Evolutionary conservation across 2,797 vertebrate species (phyloP).

Genomic region (Urophycis tenuis): DNA sequence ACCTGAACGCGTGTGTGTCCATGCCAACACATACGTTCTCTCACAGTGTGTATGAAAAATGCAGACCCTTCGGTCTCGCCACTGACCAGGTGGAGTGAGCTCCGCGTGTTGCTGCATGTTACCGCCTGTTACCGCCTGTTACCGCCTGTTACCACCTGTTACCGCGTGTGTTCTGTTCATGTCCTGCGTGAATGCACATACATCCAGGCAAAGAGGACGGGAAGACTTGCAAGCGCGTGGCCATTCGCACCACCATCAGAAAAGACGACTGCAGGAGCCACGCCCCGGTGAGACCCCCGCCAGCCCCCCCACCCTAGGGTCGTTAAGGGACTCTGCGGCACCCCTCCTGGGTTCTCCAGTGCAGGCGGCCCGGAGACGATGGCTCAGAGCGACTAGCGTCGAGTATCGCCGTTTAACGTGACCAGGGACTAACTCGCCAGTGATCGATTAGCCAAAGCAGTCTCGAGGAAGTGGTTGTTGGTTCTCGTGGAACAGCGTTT

Average conservation of each 20-base stretch:
- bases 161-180: slow-evolving; percentile 18
- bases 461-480: not conserved
- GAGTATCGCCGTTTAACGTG: not conserved
- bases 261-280: slow-evolving; percentile 94
- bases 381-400: no score
- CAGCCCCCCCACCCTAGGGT: no score
- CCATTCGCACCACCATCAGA: slow-evolving; percentile 89
- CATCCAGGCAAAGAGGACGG: slow-evolving; percentile 88
- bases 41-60: slow-evolving; percentile 6
- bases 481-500: no score
- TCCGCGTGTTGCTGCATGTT: no score
- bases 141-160: no score
- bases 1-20: slow-evolving; percentile 20
- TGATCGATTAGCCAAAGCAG: no score
- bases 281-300: slow-evolving; percentile 83
- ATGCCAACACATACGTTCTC: not conserved
- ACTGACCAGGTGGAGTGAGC: not conserved
- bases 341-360: no score
- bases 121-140: no score
- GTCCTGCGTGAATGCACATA: not conserved
- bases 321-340: no score
- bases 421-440: no score
- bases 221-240: slow-evolving; percentile 90
- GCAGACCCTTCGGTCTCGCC: not conserved
- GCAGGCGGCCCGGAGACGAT: no score